Evolutionary conservation across 2,113 vertebrate genomes (phyloP), one percentile per base, ranked within the genome.

Genomic region (Pithys albifrons): DNA sequence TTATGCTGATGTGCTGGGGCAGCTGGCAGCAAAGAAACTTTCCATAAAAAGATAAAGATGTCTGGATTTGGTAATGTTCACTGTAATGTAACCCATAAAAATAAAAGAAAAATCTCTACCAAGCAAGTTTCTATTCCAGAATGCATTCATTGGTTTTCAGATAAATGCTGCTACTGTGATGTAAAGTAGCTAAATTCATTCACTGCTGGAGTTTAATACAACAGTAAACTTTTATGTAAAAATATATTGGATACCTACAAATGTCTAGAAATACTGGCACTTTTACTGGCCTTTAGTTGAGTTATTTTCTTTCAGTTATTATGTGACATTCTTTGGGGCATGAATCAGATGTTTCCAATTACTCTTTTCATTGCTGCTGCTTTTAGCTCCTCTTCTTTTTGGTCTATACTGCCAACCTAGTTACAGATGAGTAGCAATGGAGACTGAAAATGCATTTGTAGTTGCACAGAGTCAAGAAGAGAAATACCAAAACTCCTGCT

Each of bases 141-240:
- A 49, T 39, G 51, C 24, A 20, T 49, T 96, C 41, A 94, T 90
- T 87, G 59, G 41, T 71, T 81, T 61, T 85, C 54, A 88, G 43
- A 72, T 71, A 89, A 95, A 89, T 85, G 70, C 16, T 85, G 45
- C 48, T 76, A 83, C 45, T 78, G n/a, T 83, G 83, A 67, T 49
- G 92, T 84, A 81, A 85, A 93, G 71, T 91, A 90, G 76, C 49
- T 82, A 75, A 94, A 95, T 84, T 82, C 75, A 95, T 76, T 88
- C 77, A 55, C 84, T 95, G 46, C 67, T 82, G 70, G 85, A 74
- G 84, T 91, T 89, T 82, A 89, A 95, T 94, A 55, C 64, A 91
- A 75, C 70, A 59, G 35, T 94, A 93, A 83, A 97, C 15, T 89
- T 96, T 97, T 94, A 95, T 96, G 88, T 88, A 89, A 85, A 96